Base-by-base conservation (phyloP, 2,888 invertebrate species). In the Drosophila basisetae region DNA sequence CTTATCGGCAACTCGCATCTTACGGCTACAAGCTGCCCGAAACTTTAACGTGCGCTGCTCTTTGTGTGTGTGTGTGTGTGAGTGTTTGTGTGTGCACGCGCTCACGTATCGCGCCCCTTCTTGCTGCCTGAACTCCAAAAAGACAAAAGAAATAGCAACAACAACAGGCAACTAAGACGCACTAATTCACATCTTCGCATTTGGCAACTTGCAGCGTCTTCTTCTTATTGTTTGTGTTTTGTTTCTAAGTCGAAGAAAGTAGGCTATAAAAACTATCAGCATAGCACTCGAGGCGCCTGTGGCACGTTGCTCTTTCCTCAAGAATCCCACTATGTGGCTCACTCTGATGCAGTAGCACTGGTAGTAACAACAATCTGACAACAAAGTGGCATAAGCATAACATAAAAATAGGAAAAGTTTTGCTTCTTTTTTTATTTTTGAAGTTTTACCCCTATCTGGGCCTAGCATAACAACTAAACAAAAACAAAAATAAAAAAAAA, bases 181-280 rank as follows among this genome's bases (percentile, higher is more conserved):
- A 84, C 84, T 84, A 84, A 84, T 84, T 84, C 84, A 80, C 76
- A 69, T 73, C 74, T 68, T 49, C 55, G 50, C 71, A 65, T 56
- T 63, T 76, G 71, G 61, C 67, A 65, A 61, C 68, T 69, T 74
- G 56, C 66, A 68, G 53, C 33, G 11, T 30, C n/a, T 56, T 39
- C 39, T 25, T 25, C 5, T 54, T 64, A 25, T 25, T 78, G 67
- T 67, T 73, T 59, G 56, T 61, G 43, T 59, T 53, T 59, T 63
- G 59, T 63, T 72, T 64, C 68, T 69, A 64, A 39, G 11, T 69
- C 72, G 67, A 47, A 68, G 81, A 82, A 84, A 84, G 82, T 84
- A 83, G 87, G 85, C 85, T 85, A 85, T 85, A 85, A 85, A 85
- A 85, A 87, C 87, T 85, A 85, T 85, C 85, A 85, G 80, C 84